These are phyloP conservation scores for Myioborus miniatus DNA, from an alignment of 2,797 vertebrate genomes.

Conservation along the genomic window DNA sequence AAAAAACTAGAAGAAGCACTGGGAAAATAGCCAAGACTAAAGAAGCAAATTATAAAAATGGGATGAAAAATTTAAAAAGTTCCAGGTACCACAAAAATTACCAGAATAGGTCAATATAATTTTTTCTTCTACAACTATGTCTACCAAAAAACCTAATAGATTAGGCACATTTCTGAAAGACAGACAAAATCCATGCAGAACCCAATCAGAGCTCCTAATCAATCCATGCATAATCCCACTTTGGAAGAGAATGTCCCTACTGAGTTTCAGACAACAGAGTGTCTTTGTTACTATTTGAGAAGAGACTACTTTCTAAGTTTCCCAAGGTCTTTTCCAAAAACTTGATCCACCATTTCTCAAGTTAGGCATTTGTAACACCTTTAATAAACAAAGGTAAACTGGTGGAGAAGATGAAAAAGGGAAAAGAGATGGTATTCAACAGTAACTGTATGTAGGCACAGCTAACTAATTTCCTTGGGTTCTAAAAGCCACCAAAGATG, in stretches of 20 bases:
- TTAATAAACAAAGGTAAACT: neutral
- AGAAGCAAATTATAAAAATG: neutral
- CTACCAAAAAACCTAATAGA: neutral
- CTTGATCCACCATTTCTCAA: neutral
- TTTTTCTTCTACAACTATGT: neutral
- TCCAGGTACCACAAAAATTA: neutral
- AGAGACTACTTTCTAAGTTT: neutral
- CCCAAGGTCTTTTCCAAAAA: neutral
- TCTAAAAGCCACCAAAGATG: neutral
- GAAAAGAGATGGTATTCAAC: neutral
- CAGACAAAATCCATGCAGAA: neutral
- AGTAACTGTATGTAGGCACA: neutral
- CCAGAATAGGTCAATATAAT: neutral
- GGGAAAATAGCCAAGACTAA: neutral
- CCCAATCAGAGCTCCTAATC: neutral
- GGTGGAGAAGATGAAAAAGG: neutral
- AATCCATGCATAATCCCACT: neutral
- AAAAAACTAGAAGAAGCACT: neutral
- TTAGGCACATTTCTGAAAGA: neutral
- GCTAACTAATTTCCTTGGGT: neutral
- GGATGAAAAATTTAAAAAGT: neutral
- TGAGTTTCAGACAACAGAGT: neutral
- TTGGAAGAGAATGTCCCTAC: neutral
- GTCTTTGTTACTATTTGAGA: neutral
- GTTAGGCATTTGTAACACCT: neutral